phyloP scores from a whole-genome alignment of 2,113 vertebrate species.

The Planiliza haematocheilus region DNA sequence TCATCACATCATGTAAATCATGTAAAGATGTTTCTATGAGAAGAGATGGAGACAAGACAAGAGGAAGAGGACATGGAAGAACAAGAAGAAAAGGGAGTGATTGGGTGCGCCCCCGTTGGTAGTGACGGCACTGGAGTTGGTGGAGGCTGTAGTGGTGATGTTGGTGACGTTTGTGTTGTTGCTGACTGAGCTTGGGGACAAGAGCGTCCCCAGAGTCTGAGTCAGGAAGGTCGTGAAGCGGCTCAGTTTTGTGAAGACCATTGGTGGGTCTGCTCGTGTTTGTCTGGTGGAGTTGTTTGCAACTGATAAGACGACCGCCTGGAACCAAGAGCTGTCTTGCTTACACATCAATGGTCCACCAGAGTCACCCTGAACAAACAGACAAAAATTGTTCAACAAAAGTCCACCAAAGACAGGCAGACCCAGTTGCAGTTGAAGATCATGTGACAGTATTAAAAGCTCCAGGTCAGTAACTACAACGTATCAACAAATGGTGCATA shows the following conservation, averaged over 20 bases:
- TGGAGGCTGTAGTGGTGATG: background rate
- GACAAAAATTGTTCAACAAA: too few species aligned
- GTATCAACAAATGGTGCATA: background rate
- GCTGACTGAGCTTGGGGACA: constrained; percentile 19
- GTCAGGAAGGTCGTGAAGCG: background rate
- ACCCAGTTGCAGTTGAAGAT: too few species aligned
- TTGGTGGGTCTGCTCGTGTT: fast-evolving
- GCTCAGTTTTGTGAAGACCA: constrained; percentile 10
- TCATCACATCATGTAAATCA: constrained; percentile 25
- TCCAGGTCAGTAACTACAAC: too few species aligned
- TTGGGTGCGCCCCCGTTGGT: too few species aligned
- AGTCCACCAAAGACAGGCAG: too few species aligned
- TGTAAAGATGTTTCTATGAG: background rate
- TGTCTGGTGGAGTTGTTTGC: background rate
- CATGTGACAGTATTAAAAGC: too few species aligned
- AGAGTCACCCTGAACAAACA: constrained; percentile 49
- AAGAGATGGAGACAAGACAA: constrained; percentile 1
- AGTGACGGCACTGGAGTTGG: background rate
- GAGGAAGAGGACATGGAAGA: constrained; percentile 18
- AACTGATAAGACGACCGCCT: constrained; percentile 54
- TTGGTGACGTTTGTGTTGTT: background rate
- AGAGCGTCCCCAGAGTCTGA: background rate
- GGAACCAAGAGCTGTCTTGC: constrained; percentile 52
- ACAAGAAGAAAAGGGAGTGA: background rate
- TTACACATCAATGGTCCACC: constrained; percentile 72